phyloP scores from a whole-genome alignment of 1,140 invertebrate genomes.

The Pachyrhynchus sulphureomaculatus region DNA sequence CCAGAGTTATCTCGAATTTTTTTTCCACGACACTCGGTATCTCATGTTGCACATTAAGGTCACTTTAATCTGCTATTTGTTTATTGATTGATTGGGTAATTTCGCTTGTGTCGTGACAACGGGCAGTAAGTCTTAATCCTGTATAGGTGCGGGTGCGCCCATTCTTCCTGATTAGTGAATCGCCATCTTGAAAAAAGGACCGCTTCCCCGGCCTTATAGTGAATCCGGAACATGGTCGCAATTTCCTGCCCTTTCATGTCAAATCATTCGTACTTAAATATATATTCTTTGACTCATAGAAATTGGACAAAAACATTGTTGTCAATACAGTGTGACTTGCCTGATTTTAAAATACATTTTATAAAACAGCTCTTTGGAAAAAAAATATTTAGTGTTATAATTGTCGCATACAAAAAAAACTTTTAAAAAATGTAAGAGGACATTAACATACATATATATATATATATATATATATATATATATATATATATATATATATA shows the following conservation, averaged over 20 bases:
- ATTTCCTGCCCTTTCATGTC: constrained; percentile 48
- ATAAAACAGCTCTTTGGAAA: too few species aligned
- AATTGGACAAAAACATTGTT: background rate
- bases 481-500: too few species aligned
- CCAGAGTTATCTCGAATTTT: constrained; percentile 16
- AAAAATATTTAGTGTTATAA: too few species aligned
- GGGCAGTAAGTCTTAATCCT: constrained; percentile 46
- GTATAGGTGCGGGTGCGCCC: constrained; percentile 45
- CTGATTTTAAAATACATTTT: background rate
- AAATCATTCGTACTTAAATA: constrained; percentile 20
- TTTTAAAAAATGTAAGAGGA: too few species aligned
- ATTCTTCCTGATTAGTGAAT: constrained; percentile 50
- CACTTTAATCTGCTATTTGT: constrained; percentile 26
- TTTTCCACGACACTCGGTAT: constrained; percentile 17
- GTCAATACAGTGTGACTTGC: background rate
- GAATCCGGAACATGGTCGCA: constrained; percentile 41
- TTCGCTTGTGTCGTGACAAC: constrained; percentile 45
- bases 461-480: too few species aligned
- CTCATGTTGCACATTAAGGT: constrained; percentile 17
- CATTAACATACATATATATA: too few species aligned
- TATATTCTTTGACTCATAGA: background rate
- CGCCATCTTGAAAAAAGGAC: constrained; percentile 47
- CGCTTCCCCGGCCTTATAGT: constrained; percentile 39
- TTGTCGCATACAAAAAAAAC: too few species aligned
- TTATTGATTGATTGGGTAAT: constrained; percentile 42